Evolutionary conservation across 1,140 invertebrate genomes (phyloP).

Genomic region (Drosophila kurseongensis): DNA sequence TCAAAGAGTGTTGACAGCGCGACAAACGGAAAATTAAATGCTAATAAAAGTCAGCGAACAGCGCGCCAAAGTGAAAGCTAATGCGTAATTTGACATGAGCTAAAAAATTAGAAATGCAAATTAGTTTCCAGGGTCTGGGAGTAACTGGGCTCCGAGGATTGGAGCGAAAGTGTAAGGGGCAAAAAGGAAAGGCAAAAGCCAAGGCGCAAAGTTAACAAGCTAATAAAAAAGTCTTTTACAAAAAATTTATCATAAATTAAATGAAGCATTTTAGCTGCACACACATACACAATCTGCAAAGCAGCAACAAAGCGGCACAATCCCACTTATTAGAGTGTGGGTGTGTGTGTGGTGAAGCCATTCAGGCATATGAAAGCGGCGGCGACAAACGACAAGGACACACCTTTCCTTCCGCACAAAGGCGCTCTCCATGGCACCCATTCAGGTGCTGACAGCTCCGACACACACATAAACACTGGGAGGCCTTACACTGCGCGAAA

Average conservation of each 20-base stretch:
- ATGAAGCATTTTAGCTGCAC: constrained; percentile 76
- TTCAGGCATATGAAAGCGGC: constrained; percentile 37
- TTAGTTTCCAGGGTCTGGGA: constrained; percentile 55
- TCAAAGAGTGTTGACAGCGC: constrained; percentile 70
- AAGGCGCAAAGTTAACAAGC: constrained; percentile 71
- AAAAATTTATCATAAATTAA: constrained; percentile 81
- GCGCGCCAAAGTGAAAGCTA: constrained; percentile 68
- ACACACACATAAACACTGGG: constrained; percentile 4
- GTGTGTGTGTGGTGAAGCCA: constrained; percentile 30
- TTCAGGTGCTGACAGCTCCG: constrained; percentile 65
- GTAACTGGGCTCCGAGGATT: constrained; percentile 11
- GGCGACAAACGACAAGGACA: constrained; percentile 58
- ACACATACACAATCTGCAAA: constrained; percentile 24
- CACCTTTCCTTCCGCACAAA: constrained; percentile 64
- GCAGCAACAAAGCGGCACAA: constrained; percentile 28
- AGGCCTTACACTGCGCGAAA: background rate
- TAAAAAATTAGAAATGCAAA: constrained; percentile 81
- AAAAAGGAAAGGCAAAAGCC: constrained; percentile 46
- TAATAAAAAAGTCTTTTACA: constrained; percentile 78
- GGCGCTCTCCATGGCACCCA: constrained; percentile 60
- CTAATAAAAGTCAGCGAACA: constrained; percentile 72
- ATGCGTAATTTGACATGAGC: constrained; percentile 79
- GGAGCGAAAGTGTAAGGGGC: constrained; percentile 17
- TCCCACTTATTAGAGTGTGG: constrained; percentile 16
- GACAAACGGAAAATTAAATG: constrained; percentile 73